Base-by-base conservation (phyloP, 2,113 vertebrate species). In the Epinephelus cyanopodus region DNA sequence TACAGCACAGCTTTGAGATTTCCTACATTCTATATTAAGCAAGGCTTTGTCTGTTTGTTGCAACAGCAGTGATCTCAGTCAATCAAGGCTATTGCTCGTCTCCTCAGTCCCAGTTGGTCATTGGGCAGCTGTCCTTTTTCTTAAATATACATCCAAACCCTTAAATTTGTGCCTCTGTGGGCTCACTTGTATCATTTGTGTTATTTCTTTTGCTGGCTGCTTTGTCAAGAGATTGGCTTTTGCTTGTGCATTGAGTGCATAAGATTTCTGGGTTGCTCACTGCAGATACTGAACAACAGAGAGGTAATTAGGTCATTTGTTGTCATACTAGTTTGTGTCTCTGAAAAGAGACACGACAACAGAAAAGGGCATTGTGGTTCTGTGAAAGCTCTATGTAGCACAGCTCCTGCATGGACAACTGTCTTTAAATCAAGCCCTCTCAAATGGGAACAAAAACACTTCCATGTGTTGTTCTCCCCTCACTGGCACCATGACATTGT, bases 291-390 rank as follows among this genome's bases (percentile, higher is more conserved):
- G 63, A 81, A 72, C 61, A 69, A 58, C 83, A 73, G 23, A 45
- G 77, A 64, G 75, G 54, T 74, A 91, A 92, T 84, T 90, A 65
- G 90, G 90, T 92, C 83, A 83, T 75, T 74, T 75, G 45, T 67
- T 79, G 87, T 90, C 69, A 48, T 33, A 21, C 73, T 81, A 79
- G 75, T 64, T 73, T 73, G 72, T 74, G 62, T 87, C 83, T 91
- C 19, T 81, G 27, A 68, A 68, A 74, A 61, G 78, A 65, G 48
- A 71, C 23, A 23, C n/a, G 33, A 48, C 56, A 67, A 66, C 77
- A 75, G 58, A 78, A 77, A 68, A 37, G 61, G 56, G 65, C 45
- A n/a, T 47, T 68, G 70, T 58, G 87, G 76, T 62, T 58, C 13
- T 21, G 58, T 47, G 61, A 53, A 62, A 48, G 47, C 66, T 61